Evolutionary conservation across 2,113 vertebrate species (phyloP).

Genomic region (Okapia johnstoni): DNA sequence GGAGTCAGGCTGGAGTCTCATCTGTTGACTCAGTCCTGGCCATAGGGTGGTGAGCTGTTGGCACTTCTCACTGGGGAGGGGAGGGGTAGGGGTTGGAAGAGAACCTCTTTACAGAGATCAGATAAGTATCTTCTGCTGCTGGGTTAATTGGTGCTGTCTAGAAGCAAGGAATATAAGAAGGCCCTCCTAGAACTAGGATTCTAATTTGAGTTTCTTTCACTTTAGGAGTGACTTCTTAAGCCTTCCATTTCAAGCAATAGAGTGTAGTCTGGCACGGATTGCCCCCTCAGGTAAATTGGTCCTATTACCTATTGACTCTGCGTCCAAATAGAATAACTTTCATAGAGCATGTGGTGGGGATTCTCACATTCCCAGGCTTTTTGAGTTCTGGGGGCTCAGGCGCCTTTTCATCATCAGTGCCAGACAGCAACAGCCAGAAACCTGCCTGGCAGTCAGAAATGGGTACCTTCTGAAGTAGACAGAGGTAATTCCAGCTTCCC

Average conservation of each 20-base stretch:
- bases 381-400: neutral
- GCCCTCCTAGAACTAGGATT: neutral
- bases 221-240: conserved; percentile 94
- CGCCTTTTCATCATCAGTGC: neutral
- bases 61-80: neutral
- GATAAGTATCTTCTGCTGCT: neutral
- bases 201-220: conserved; percentile 39
- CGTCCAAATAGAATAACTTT: neutral
- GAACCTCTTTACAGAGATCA: neutral
- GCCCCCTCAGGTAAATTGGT: conserved; percentile 82
- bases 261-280: conserved; percentile 89
- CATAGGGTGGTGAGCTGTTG: neutral
- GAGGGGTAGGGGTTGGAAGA: neutral
- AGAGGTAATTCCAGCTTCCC: neutral
- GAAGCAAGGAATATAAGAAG: neutral
- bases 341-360: neutral
- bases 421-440: neutral
- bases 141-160: neutral
- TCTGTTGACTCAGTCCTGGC: neutral
- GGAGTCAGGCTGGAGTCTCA: neutral
- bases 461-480: neutral
- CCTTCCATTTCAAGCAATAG: conserved; percentile 94
- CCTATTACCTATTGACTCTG: neutral
- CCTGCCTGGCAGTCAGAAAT: neutral
- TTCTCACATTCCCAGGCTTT: neutral